Percentiles rank a stretch among this genome's conserved stretches.
Evolutionary conservation across 2,797 vertebrate species (phyloP).

Genomic region (Microctenopoma stevenorrisi): DNA sequence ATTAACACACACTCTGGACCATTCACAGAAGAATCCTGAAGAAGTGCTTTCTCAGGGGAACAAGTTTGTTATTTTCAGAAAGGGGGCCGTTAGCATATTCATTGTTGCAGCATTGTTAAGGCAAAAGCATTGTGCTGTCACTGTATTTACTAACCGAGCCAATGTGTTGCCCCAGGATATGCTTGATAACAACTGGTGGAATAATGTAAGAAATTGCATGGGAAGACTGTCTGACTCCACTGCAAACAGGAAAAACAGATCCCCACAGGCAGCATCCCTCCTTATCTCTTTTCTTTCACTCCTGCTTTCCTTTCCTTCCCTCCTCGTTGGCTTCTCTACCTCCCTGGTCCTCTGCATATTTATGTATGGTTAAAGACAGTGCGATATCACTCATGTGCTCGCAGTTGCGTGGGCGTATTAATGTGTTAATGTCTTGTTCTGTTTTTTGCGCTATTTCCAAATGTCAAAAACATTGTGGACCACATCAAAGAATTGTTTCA

Average conservation of each 20-base stretch:
- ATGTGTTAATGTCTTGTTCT: constrained; percentile 30
- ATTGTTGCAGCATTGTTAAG: constrained; percentile 55
- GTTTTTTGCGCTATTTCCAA: constrained; percentile 39
- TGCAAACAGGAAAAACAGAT: constrained; percentile 49
- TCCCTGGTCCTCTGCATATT: constrained; percentile 33
- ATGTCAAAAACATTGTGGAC: constrained; percentile 44
- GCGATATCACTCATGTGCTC: constrained; percentile 49
- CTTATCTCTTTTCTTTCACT: constrained; percentile 16
- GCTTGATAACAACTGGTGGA: constrained; percentile 57
- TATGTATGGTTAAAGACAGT: constrained; percentile 37
- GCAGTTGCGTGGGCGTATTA: constrained; percentile 51
- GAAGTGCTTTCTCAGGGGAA: constrained; percentile 54
- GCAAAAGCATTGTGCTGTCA: constrained; percentile 49
- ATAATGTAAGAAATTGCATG: constrained; percentile 47
- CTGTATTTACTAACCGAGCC: constrained; percentile 35
- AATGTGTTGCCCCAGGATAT: constrained; percentile 56
- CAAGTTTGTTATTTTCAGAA: constrained; percentile 51
- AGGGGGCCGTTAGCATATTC: constrained; percentile 55
- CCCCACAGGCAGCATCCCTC: constrained; percentile 40
- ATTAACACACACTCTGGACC: constrained; percentile 32
- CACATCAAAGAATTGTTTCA: constrained; percentile 32
- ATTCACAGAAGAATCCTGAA: constrained; percentile 23
- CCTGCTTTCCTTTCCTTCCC: constrained; percentile 1
- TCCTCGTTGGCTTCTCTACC: background rate
- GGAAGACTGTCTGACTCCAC: constrained; percentile 28